These are phyloP conservation scores for Psix sp. DNA, from an alignment of 1,140 invertebrate genomes.

Conservation along the genomic window DNA sequence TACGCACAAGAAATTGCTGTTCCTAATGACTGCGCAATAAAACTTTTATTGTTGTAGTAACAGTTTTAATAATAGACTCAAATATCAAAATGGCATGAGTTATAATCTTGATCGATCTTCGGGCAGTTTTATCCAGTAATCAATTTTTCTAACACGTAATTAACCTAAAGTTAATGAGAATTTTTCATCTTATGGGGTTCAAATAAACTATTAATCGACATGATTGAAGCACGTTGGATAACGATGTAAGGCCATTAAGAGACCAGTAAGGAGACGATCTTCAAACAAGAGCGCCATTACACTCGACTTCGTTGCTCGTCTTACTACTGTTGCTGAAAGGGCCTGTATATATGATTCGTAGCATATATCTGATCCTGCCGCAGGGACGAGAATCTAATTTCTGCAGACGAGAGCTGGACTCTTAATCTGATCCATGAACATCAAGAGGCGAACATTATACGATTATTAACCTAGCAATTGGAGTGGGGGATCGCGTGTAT, in stretches of 20 bases:
- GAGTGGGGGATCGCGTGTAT: conserved; percentile 18
- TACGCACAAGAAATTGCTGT: too few species aligned
- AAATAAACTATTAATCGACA: conserved; percentile 26
- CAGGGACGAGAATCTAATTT: conserved; percentile 44
- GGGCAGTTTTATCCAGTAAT: conserved; percentile 1
- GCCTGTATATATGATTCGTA: conserved; percentile 30
- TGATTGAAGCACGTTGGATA: conserved; percentile 23
- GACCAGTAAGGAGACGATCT: conserved; percentile 4
- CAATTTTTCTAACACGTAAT: conserved; percentile 11
- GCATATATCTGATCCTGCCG: conserved; percentile 47
- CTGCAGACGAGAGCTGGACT: conserved; percentile 26
- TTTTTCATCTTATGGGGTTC: conserved; percentile 16
- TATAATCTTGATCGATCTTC: too few species aligned
- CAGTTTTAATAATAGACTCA: too few species aligned
- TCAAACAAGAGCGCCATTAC: conserved; percentile 28
- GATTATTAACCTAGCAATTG: conserved; percentile 44
- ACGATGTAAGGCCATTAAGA: conserved; percentile 13
- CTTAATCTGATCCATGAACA: conserved; percentile 61
- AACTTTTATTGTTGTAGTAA: too few species aligned
- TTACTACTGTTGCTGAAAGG: conserved; percentile 25
- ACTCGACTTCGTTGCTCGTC: conserved; percentile 11
- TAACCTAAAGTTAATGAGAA: conserved; percentile 21
- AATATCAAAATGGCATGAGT: neutral
- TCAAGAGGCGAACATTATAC: conserved; percentile 47
- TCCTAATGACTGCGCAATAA: too few species aligned